Percentiles rank a stretch among this genome's conserved stretches.
These are phyloP conservation scores for Drosophila imparisetae DNA, from an alignment of 2,888 invertebrate species.

Conservation along the genomic window DNA sequence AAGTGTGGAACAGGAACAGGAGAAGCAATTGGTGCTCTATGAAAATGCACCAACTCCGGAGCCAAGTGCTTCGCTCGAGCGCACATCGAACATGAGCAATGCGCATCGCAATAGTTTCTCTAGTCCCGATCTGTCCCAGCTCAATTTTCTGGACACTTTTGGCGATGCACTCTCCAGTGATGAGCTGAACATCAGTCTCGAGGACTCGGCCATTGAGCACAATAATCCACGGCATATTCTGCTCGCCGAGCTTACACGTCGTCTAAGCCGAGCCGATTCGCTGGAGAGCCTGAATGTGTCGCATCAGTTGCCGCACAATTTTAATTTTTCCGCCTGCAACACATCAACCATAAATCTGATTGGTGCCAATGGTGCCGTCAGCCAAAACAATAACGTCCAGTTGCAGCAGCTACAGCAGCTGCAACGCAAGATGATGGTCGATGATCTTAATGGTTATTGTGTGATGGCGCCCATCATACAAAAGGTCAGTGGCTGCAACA, in stretches of 20 bases:
- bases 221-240: slow-evolving; percentile 39
- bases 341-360: slow-evolving; percentile 83
- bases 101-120: slow-evolving; percentile 84
- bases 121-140: slow-evolving; percentile 84
- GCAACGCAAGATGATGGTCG: slow-evolving; percentile 76
- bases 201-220: slow-evolving; percentile 70
- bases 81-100: slow-evolving; percentile 41
- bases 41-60: slow-evolving; percentile 70
- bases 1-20: slow-evolving; percentile 52
- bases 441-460: slow-evolving; percentile 84
- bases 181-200: slow-evolving; percentile 70
- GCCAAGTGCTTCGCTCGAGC: slow-evolving; percentile 19
- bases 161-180: slow-evolving; percentile 71
- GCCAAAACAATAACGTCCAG: slow-evolving; percentile 41
- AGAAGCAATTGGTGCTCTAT: slow-evolving; percentile 41
- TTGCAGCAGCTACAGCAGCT: slow-evolving; percentile 48
- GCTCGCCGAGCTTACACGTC: slow-evolving; percentile 46
- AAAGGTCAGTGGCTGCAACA: slow-evolving; percentile 43
- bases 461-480: slow-evolving; percentile 83
- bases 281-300: slow-evolving; percentile 82
- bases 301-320: slow-evolving; percentile 82
- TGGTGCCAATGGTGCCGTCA: slow-evolving; percentile 81
- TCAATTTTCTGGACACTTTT: slow-evolving; percentile 78
- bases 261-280: slow-evolving; percentile 65
- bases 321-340: slow-evolving; percentile 84